These are phyloP conservation scores for Orchesella cincta DNA, from an alignment of 1,140 invertebrate genomes.

Conservation along the genomic window DNA sequence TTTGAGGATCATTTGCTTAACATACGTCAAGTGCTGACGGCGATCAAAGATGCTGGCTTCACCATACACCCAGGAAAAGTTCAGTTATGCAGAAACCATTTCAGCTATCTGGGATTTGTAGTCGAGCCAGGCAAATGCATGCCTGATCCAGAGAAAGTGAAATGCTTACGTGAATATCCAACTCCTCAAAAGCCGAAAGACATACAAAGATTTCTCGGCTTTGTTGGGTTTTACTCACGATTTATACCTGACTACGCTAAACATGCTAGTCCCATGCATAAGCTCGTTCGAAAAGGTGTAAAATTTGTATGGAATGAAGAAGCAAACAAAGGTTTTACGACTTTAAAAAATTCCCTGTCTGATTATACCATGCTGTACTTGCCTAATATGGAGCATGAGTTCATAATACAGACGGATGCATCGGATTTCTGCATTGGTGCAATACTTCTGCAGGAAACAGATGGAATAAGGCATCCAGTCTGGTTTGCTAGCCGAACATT, in stretches of 20 bases:
- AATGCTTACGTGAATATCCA: conserved; percentile 54
- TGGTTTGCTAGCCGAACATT: conserved; percentile 52
- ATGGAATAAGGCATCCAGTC: conserved; percentile 45
- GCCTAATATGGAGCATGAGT: conserved; percentile 45
- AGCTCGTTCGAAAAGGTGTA: conserved; percentile 54
- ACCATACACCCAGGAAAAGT: conserved; percentile 43
- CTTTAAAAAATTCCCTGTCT: not conserved
- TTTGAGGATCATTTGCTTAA: conserved; percentile 39
- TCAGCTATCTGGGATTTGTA: conserved; percentile 56
- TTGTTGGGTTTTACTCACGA: conserved; percentile 56
- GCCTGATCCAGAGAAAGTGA: conserved; percentile 52
- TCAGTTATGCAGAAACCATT: conserved; percentile 52
- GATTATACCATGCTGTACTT: conserved; percentile 1
- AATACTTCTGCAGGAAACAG: conserved; percentile 34
- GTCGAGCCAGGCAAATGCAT: conserved; percentile 49
- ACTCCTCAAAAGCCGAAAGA: conserved; percentile 54
- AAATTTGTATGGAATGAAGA: conserved; percentile 51
- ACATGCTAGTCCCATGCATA: conserved; percentile 54
- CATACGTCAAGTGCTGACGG: conserved; percentile 38
- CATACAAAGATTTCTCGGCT: conserved; percentile 57
- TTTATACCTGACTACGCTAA: conserved; percentile 55
- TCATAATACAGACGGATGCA: conserved; percentile 44
- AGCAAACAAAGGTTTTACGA: not conserved
- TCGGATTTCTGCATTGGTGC: not conserved
- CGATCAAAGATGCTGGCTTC: not conserved